Conservation (phyloP, 2,113 vertebrate species). For the Pitta sordida region DNA sequence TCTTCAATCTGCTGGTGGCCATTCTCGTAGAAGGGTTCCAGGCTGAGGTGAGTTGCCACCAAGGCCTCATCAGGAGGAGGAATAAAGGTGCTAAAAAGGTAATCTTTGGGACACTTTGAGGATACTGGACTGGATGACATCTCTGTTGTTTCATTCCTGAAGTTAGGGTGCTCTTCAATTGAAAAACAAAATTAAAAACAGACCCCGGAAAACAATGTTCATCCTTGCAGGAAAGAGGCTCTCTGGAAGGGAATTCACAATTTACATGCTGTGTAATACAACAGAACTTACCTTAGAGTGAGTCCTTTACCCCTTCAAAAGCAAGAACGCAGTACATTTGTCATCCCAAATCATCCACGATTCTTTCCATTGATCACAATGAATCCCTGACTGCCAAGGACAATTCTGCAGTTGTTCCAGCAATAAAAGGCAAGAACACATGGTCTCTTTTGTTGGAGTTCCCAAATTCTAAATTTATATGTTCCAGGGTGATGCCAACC, state of each 20-base stretch:
- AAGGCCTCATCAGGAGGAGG: background rate
- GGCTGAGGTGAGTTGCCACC: slow-evolving; percentile 83
- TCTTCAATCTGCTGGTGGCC: slow-evolving; percentile 95
- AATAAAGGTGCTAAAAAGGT: background rate
- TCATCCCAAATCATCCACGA: background rate
- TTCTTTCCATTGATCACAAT: background rate
- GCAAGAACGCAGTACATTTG: rapidly evolving
- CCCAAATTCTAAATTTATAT: background rate
- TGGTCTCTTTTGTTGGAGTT: background rate
- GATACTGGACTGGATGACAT: background rate
- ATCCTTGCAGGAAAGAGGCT: background rate
- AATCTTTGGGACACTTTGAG: background rate
- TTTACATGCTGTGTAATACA: background rate
- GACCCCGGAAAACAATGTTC: rapidly evolving
- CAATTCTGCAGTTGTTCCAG: background rate
- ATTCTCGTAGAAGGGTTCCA: slow-evolving; percentile 97
- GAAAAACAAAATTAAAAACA: background rate
- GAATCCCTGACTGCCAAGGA: background rate
- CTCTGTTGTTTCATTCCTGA: background rate
- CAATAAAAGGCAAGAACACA: background rate
- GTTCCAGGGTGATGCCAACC: slow-evolving; percentile 89
- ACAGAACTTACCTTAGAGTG: background rate
- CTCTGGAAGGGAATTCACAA: background rate
- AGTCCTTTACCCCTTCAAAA: background rate
- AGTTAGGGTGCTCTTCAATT: background rate